Conservation (phyloP, 2,888 invertebrate species). For the Pammene fasciana region DNA sequence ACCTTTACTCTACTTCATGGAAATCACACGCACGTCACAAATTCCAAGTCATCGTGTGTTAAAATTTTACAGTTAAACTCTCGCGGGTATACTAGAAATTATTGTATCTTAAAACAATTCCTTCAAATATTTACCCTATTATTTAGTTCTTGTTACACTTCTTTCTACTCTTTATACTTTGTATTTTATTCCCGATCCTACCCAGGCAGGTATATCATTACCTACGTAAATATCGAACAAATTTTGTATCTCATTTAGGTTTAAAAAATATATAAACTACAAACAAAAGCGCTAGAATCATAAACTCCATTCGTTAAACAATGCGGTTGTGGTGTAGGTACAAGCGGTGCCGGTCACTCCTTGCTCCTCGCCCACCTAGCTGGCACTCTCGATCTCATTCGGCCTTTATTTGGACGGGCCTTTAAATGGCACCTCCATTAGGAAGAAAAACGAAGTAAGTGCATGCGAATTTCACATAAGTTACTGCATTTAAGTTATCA, state of each 20-base stretch:
- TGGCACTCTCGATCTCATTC: conserved; percentile 34
- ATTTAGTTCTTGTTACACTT: neutral
- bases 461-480: neutral
- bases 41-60: conserved; percentile 1
- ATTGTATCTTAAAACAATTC: neutral
- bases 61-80: neutral
- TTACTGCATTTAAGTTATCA: neutral
- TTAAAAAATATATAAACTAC: too few relatives aligned
- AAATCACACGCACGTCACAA: conserved; percentile 7
- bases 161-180: too few relatives aligned
- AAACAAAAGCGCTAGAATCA: neutral
- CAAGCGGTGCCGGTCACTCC: conserved; percentile 21
- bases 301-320: conserved; percentile 7
- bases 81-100: neutral
- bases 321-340: conserved; percentile 2
- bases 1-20: conserved; percentile 3
- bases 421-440: conserved; percentile 20
- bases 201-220: too few relatives aligned
- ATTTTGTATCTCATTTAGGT: too few relatives aligned
- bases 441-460: conserved; percentile 2
- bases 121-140: too few relatives aligned
- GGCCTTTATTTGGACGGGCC: conserved; percentile 30
- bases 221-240: too few relatives aligned
- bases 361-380: conserved; percentile 32
- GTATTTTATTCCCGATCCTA: too few relatives aligned